Percentiles rank a stretch among this genome's conserved stretches.
Evolutionary conservation across 2,888 invertebrate species (phyloP).

Genomic region (Artemia sinica): DNA sequence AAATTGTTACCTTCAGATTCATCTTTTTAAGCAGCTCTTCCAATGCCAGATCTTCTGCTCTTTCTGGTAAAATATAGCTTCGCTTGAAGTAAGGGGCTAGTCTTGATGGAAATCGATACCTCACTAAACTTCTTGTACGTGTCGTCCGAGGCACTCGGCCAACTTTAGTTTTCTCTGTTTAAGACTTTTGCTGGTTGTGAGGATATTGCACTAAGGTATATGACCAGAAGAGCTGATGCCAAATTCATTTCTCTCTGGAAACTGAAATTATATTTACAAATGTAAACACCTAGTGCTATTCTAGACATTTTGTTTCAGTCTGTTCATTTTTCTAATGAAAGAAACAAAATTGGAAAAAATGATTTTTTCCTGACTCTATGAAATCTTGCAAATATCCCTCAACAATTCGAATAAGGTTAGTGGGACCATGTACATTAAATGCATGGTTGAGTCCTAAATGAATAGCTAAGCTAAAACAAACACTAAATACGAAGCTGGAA

Average conservation of each 20-base stretch:
- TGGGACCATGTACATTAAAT: too few species aligned
- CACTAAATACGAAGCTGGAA: too few species aligned
- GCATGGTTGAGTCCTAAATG: too few species aligned
- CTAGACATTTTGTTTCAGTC: too few species aligned
- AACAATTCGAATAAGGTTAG: too few species aligned
- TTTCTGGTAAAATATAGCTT: background rate
- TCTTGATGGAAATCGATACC: background rate
- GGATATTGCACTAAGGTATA: background rate
- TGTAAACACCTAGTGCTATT: too few species aligned
- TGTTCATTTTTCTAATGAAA: too few species aligned
- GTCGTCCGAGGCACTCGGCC: background rate
- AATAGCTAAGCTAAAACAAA: too few species aligned
- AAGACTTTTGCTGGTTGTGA: background rate
- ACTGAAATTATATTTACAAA: too few species aligned
- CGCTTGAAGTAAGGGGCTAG: slow-evolving; percentile 6
- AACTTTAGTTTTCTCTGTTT: background rate
- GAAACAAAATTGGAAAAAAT: too few species aligned
- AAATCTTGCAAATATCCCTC: too few species aligned
- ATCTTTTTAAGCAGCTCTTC: slow-evolving; percentile 1
- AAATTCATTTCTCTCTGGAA: background rate
- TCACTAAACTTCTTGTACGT: slow-evolving; percentile 5
- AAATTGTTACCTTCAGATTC: background rate
- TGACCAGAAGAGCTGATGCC: background rate
- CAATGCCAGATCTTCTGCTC: background rate
- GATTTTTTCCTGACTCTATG: too few species aligned